A percentile compares a stretch with the other conserved stretches of the same genome.
These are phyloP conservation scores for Sipha flava DNA, from an alignment of 1,140 invertebrate genomes.

Conservation along the genomic window DNA sequence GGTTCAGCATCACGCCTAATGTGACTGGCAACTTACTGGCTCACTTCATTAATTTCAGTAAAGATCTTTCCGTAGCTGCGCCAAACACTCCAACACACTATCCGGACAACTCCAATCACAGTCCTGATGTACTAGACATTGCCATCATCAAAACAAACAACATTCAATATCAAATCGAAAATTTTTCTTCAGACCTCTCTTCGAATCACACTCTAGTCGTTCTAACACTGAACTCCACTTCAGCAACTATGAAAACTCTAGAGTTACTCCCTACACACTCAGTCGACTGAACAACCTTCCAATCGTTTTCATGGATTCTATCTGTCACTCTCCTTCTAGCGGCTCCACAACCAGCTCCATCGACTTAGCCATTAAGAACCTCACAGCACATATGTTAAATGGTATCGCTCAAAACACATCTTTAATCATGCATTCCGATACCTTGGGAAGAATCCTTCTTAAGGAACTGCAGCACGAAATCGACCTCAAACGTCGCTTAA, in stretches of 20 bases:
- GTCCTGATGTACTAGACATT: not conserved
- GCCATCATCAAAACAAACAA: not conserved
- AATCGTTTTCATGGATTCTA: not conserved
- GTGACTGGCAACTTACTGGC: not conserved
- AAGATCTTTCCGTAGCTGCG: not conserved
- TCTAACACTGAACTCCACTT: not conserved
- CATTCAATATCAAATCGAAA: not conserved
- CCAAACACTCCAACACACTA: not conserved
- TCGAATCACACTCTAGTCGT: not conserved
- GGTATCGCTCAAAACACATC: not conserved
- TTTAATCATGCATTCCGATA: not conserved
- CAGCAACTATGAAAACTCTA: not conserved
- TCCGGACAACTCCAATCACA: not conserved
- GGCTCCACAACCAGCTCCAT: not conserved
- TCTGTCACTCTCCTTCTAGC: not conserved
- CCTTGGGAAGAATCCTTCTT: not conserved
- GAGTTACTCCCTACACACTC: too few species aligned
- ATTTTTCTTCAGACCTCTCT: not conserved
- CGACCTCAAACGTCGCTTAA: not conserved
- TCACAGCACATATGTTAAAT: not conserved
- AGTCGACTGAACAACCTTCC: not conserved
- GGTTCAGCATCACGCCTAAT: not conserved
- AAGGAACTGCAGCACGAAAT: not conserved
- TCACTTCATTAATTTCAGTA: not conserved
- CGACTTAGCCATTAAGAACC: not conserved